A percentile compares a stretch with the other conserved stretches of the same genome.
phyloP scores from a whole-genome alignment of 2,888 invertebrate species.

The Athripsodes cinereus region DNA sequence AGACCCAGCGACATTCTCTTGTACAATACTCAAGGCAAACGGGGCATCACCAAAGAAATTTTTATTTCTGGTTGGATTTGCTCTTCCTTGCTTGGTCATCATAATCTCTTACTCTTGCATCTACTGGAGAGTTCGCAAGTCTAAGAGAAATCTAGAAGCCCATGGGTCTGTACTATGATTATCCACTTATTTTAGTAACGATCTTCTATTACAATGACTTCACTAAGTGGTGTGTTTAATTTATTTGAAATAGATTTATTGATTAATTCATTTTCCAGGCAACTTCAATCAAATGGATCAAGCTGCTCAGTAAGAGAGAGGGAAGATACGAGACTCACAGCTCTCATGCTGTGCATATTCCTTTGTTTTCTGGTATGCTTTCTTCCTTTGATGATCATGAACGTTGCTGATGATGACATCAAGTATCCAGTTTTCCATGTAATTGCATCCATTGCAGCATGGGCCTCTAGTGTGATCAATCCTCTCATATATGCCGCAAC shows the following conservation, averaged over 20 bases:
- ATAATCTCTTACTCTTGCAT: conserved; percentile 82
- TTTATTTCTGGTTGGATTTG: conserved; percentile 76
- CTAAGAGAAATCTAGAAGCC: conserved; percentile 65
- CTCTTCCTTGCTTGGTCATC: conserved; percentile 78
- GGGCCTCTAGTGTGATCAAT: conserved; percentile 87
- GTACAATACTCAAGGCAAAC: conserved; percentile 76
- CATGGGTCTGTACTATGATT: neutral
- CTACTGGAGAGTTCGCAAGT: conserved; percentile 70
- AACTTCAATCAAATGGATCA: conserved; percentile 30
- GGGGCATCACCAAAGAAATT: conserved; percentile 78
- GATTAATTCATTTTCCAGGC: conserved; percentile 38
- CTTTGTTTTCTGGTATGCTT: conserved; percentile 80
- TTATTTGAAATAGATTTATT: neutral
- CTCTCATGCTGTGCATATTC: conserved; percentile 84
- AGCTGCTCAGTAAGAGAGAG: conserved; percentile 36
- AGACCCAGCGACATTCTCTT: conserved; percentile 76
- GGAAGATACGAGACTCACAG: conserved; percentile 76
- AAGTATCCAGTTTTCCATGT: conserved; percentile 71
- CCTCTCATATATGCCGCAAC: conserved; percentile 88
- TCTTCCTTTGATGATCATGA: conserved; percentile 81
- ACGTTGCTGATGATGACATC: conserved; percentile 77
- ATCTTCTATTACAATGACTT: no score
- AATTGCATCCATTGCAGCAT: conserved; percentile 77
- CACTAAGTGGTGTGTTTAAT: no score
- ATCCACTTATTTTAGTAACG: no score